Base-by-base conservation (phyloP, 2,888 invertebrate genomes). In the Apodemia zela region DNA sequence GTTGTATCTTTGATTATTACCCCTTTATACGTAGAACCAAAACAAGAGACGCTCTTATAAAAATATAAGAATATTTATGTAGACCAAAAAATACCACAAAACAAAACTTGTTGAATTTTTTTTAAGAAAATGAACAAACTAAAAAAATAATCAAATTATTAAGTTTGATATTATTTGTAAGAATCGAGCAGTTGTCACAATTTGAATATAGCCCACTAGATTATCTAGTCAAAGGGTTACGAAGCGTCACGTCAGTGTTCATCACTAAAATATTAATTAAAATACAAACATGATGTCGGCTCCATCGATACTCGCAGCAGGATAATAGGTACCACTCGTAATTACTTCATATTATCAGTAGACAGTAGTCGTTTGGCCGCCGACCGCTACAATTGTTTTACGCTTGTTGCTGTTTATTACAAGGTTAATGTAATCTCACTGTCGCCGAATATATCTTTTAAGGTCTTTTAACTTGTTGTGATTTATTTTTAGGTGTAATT, bases 341-440 rank as follows among this genome's bases (percentile, higher is more conserved):
- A 61, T 61, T 38, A 61, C 61, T 59, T 59, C 47, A 63, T 65
- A 45, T 45, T 45, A 66, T 68, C 68, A 68, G 68, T 68, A 45
- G 62, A 66, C 68, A 68, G 68, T 68, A 45, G 62, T 59, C 63
- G 62, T 61, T 65, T 62, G 61, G 59, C 51, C 66, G 64, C 59
- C 62, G 62, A 18, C 42, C 61, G 63, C 45, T 59, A 21, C 33
- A 29, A 11, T 29, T 57, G 25, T 21, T 57, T 15, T 15, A 54
- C 45, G 45, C 45, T 17, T 47, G 45, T 13, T 25, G 25, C 29
- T 7, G 25, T 57, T 54, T 5, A 25, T 54, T 51, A 51, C 51
- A 51, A 51, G 51, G 51, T 51, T 51, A 51, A 51, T 57, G 29
- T 57, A 57, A 57, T 57, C 54, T 25, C 54, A 25, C 25, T 8